Conservation (phyloP, 2,888 invertebrate genomes). For the Hyposoter dolosus region DNA sequence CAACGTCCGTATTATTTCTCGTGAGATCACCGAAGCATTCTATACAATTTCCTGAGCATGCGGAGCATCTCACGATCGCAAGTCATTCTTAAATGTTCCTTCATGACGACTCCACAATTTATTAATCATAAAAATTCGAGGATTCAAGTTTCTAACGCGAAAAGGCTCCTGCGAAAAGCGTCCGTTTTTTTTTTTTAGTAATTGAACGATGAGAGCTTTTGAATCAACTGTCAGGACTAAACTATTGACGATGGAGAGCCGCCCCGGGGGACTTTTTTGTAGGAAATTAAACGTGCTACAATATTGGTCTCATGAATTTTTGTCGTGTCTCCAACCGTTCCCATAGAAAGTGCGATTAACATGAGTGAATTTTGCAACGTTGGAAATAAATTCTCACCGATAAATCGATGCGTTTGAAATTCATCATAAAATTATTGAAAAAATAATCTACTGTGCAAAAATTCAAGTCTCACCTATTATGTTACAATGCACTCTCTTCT, state of each 20-base stretch:
- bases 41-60: not conserved
- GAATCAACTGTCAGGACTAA: not conserved
- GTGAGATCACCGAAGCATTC: not conserved
- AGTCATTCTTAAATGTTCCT: not conserved
- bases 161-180: no score
- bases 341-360: not conserved
- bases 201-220: not conserved
- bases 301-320: not conserved
- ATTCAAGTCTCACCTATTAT: constrained; percentile 86
- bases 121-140: not conserved
- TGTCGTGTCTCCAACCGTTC: not conserved
- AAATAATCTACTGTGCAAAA: not conserved
- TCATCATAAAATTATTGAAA: not conserved
- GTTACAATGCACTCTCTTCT: constrained; percentile 90
- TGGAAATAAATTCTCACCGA: not conserved
- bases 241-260: not conserved
- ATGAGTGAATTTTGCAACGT: not conserved
- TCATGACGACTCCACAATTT: not conserved
- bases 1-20: not conserved
- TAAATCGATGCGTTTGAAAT: not conserved
- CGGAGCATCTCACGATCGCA: not conserved
- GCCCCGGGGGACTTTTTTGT: not conserved
- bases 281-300: not conserved
- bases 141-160: no score
- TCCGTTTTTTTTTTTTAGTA: no score